A percentile compares a stretch with the other conserved stretches of the same genome.
These are phyloP conservation scores for Oscarella lobularis DNA, from an alignment of 37 sponge, comb jelly and placozoan genomes.

Conservation along the genomic window DNA sequence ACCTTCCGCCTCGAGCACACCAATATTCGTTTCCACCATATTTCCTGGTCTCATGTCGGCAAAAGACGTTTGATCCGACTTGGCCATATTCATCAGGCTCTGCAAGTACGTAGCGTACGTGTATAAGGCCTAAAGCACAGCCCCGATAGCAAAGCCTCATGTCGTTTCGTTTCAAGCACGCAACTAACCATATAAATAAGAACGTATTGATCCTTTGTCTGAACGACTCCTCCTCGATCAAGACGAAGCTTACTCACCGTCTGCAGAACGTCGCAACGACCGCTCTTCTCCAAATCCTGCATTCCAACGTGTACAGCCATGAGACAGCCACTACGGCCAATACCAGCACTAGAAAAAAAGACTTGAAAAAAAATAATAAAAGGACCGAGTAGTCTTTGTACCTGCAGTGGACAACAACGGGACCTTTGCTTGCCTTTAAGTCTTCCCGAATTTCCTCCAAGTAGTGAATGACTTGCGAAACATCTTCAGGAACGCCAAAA, in stretches of 20 bases:
- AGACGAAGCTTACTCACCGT: conserved; percentile 66
- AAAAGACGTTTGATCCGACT: too few species aligned
- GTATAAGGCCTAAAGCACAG: background rate
- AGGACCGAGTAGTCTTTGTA: conserved; percentile 7
- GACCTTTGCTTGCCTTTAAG: conserved; percentile 31
- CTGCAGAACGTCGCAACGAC: conserved; percentile 54
- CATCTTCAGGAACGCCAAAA: conserved; percentile 55
- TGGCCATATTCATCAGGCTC: too few species aligned
- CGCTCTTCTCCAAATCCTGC: conserved; percentile 43
- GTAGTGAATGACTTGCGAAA: conserved; percentile 39
- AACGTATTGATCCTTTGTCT: conserved; percentile 67
- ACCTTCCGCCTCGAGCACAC: too few species aligned
- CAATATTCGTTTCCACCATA: too few species aligned
- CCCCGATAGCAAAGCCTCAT: background rate
- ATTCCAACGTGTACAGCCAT: conserved; percentile 66
- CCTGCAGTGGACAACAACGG: conserved; percentile 83
- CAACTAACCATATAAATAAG: conserved; percentile 23
- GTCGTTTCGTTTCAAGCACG: background rate
- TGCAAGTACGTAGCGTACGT: background rate
- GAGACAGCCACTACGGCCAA: conserved; percentile 78
- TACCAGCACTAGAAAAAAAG: conserved; percentile 39
- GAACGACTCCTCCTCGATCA: conserved; percentile 90
- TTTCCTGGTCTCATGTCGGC: too few species aligned
- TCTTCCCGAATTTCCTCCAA: conserved; percentile 13
- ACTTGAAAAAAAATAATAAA: background rate